phyloP scores from a whole-genome alignment of 2,888 invertebrate species.

The Rhabditoides inermis region DNA sequence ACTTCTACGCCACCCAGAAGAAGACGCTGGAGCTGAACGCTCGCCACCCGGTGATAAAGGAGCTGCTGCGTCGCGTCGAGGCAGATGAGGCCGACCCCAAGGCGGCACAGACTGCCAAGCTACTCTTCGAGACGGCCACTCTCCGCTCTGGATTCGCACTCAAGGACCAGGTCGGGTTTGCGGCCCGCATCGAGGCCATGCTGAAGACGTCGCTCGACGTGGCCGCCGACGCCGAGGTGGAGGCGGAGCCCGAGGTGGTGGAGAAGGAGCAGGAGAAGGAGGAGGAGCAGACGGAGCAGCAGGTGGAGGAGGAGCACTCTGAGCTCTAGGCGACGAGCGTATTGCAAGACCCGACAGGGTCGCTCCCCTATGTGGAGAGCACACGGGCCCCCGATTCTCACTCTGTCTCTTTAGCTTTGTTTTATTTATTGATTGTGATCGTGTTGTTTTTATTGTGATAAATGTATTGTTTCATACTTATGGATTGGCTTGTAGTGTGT shows the following conservation, averaged over 20 bases:
- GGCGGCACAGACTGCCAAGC: conserved; percentile 74
- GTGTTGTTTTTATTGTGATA: too few relatives aligned
- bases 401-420: too few relatives aligned
- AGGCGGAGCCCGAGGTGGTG: conserved; percentile 53
- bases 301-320: conserved; percentile 48
- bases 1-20: conserved; percentile 73
- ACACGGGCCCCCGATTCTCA: too few relatives aligned
- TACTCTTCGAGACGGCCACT: conserved; percentile 86
- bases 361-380: too few relatives aligned
- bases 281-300: conserved; percentile 29
- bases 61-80: conserved; percentile 74
- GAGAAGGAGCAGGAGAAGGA: conserved; percentile 63
- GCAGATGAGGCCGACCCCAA: conserved; percentile 69
- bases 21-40: conserved; percentile 96
- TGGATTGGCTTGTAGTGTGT: too few relatives aligned
- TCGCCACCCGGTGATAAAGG: conserved; percentile 85
- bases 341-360: too few relatives aligned
- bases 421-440: too few relatives aligned
- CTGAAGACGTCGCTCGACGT: conserved; percentile 61
- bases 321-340: too few relatives aligned
- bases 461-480: too few relatives aligned
- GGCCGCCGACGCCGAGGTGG: conserved; percentile 48
- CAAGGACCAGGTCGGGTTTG: conserved; percentile 71
- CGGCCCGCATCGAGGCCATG: conserved; percentile 79
- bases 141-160: conserved; percentile 87